Base-by-base conservation (phyloP, 2,797 vertebrate genomes). In the Gallinago solitaria region DNA sequence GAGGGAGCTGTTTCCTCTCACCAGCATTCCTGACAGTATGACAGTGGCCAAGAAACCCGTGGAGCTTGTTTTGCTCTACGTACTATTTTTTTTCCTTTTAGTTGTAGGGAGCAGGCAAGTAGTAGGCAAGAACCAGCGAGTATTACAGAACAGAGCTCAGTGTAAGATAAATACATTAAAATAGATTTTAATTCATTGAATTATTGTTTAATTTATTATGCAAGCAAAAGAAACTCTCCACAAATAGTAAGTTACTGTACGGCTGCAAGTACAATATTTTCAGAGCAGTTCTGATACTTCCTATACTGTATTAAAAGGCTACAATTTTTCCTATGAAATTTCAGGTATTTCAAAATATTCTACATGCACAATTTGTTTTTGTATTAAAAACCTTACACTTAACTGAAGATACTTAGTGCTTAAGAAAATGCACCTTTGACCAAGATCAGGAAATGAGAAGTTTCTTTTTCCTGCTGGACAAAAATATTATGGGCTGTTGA, bases 171-270 rank as follows among this genome's bases (percentile, higher is more conserved):
- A 88, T 81, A 59, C 43, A 83, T 64, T 28, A 82, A 82, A 93
- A 87, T 16, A 81, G 53, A 17, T 75, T 95, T 94, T 76, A 82
- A 77, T 60, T 69, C 23, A 76, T 24, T 70, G 77, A 88, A 70
- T 95, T 93, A 93, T 74, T 95, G 64, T 88, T 97, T 91, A 70
- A 87, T 94, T 95, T 95, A 97, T 96, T 96, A 96, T 45, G 94
- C 94, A 96, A 97, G 95, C 95, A 97, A 95, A 94, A 96, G 51
- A 96, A 97, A 95, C 86, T 84, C 84, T 97, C 84, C 92, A 96
- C 95, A 96, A 95, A 95, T 33, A 96, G 77, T 94, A 89, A 93
- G 63, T 86, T 92, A 87, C 86, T 95, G 69, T 85, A 95, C 41
- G 32, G 89, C 64, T 94, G 77, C 91, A 96, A 95, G 95, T 93